Base-by-base conservation (phyloP, 2,797 vertebrate genomes). In the Capromys pilorides region DNA sequence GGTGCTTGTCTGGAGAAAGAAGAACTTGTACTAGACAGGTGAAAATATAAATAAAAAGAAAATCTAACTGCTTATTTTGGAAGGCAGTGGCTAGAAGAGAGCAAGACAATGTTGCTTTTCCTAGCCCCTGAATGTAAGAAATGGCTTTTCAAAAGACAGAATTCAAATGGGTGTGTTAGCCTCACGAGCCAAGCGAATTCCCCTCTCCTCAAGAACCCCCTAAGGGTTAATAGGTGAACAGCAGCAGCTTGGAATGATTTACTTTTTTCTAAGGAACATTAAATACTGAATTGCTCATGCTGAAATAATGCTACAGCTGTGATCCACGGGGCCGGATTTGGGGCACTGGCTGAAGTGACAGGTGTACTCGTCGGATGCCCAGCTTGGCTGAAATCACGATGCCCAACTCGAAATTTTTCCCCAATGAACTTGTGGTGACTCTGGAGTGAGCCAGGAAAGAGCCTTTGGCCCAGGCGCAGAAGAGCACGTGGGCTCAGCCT, bases 221-320 rank as follows among this genome's bases (percentile, higher is more conserved):
- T 7, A 39, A 88, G 89, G 78, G 89, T 91, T 93, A 83, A 79
- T 13, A 62, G 73, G 91, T 91, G 73, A 94, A 62, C 41, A 87
- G 80, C 49, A 75, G 82, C 88, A 49, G 31, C 66, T 39, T 28
- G 49, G 84, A 78, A 66, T n/a, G 79, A 84, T 83, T 93, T 41
- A 13, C 54, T 77, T 93, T 94, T 93, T 69, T 67, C 95, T 61
- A 81, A 95, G 94, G 91, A 95, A 95, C 91, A 62, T 69, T 85
- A 93, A 92, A 91, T 75, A 82, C 93, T n/a, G 64, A 89, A n/a
- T 93, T 66, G 92, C 86, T 94, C 93, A 85, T 71, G 94, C 77
- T 90, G 84, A 92, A 94, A 89, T 92, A 57, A 96, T 13, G 89
- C 87, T 57, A 84, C 90, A 95, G 94, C 95, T 90, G 94, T 95